These are phyloP conservation scores for Amblyraja radiata DNA, from an alignment of 2,797 vertebrate species.

Conservation along the genomic window DNA sequence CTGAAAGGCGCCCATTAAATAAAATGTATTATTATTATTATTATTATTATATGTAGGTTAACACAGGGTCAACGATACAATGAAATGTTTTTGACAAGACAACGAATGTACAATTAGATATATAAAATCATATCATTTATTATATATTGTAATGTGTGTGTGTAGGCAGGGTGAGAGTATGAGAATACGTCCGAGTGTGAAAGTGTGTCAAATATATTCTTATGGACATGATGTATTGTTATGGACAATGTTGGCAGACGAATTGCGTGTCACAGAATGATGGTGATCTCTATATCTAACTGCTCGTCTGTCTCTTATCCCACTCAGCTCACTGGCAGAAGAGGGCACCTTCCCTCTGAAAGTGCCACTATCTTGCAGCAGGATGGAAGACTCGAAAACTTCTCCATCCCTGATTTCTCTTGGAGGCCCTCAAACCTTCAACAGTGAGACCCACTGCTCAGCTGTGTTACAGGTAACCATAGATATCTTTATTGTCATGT, in stretches of 20 bases:
- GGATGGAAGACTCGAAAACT: constrained; percentile 49
- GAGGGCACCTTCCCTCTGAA: constrained; percentile 22
- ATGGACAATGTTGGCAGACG: not conserved
- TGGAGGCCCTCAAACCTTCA: constrained; percentile 58
- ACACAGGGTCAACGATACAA: no score
- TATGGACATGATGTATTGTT: not conserved
- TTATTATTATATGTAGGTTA: no score
- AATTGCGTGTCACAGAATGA: not conserved
- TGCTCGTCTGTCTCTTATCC: not conserved
- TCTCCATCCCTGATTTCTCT: constrained; percentile 55
- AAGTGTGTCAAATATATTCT: no score
- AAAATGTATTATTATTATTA: no score
- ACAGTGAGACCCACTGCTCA: constrained; percentile 55
- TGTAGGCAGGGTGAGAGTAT: no score
- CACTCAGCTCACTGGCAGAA: constrained; percentile 23
- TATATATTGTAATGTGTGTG: no score
- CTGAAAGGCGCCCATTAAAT: no score
- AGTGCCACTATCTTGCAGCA: constrained; percentile 1
- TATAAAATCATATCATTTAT: no score
- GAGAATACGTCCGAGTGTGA: no score
- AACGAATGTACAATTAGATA: no score
- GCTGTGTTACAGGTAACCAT: constrained; percentile 57
- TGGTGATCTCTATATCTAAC: not conserved
- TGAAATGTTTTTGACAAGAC: no score
- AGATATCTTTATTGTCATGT: not conserved